These are phyloP conservation scores for Agrilus planipennis DNA, from an alignment of 1,140 invertebrate genomes.

Conservation along the genomic window DNA sequence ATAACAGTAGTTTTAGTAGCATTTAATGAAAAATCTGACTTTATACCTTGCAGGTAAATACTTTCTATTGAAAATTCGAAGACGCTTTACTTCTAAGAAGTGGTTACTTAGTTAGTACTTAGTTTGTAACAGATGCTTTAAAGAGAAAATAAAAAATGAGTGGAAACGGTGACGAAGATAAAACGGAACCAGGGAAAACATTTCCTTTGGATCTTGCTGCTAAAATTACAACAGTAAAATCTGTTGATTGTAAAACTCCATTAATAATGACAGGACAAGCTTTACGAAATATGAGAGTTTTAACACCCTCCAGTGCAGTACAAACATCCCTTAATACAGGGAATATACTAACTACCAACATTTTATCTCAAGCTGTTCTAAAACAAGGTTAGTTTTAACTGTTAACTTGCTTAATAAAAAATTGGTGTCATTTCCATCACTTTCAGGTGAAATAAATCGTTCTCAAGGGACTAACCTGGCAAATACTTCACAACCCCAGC, in stretches of 20 bases:
- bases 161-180: constrained; percentile 31
- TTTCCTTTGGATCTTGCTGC: constrained; percentile 29
- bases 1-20: too few species aligned
- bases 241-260: constrained; percentile 26
- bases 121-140: constrained; percentile 6
- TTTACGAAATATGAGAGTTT: constrained; percentile 27
- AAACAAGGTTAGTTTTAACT: constrained; percentile 25
- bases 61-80: too few species aligned
- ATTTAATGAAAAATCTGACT: too few species aligned
- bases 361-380: constrained; percentile 28
- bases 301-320: constrained; percentile 19
- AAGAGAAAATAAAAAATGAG: constrained; percentile 21
- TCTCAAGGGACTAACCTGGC: constrained; percentile 24
- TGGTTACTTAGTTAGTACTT: too few species aligned
- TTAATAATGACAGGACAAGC: constrained; percentile 27
- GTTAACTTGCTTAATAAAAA: constrained; percentile 2
- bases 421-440: too few species aligned
- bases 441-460: constrained; percentile 19
- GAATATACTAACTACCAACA: constrained; percentile 30
- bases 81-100: too few species aligned
- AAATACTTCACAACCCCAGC: constrained; percentile 18
- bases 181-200: constrained; percentile 25
- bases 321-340: constrained; percentile 16
- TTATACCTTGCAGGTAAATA: too few species aligned
- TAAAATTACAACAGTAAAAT: constrained; percentile 26